phyloP scores from a whole-genome alignment of 2,797 vertebrate genomes.

The Mycteria americana region DNA sequence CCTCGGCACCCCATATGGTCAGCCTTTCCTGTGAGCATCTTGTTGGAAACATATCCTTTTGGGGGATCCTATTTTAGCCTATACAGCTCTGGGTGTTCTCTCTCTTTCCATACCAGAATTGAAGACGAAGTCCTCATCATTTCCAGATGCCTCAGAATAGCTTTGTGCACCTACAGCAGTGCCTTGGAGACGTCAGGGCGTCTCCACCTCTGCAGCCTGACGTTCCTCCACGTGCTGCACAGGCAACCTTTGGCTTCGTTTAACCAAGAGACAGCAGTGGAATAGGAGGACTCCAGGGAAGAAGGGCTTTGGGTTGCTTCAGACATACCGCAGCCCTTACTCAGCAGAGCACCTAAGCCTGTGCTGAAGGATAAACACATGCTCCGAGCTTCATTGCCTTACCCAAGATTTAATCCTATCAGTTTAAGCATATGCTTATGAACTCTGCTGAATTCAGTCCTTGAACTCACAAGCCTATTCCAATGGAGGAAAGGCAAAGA shows the following conservation, averaged over 20 bases:
- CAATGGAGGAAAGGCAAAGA: background rate
- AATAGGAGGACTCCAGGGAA: background rate
- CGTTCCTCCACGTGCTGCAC: background rate
- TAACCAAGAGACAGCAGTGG: background rate
- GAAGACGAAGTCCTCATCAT: background rate
- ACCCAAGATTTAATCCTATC: background rate
- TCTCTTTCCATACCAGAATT: background rate
- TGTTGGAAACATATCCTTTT: background rate
- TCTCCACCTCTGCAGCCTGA: background rate
- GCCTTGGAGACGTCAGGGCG: background rate
- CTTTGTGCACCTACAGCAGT: background rate
- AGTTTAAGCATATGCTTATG: background rate
- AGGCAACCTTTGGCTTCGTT: background rate
- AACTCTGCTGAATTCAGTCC: conserved; percentile 6
- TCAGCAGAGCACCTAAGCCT: conserved; percentile 14
- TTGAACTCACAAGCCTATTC: background rate
- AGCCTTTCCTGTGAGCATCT: background rate
- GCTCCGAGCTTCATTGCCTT: background rate
- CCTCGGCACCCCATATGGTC: background rate
- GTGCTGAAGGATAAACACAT: background rate
- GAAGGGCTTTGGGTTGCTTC: background rate
- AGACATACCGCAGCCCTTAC: background rate
- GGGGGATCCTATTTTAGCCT: background rate
- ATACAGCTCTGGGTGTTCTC: background rate
- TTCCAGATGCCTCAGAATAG: background rate